Base-by-base conservation (phyloP, 2,888 invertebrate species). In the Yponomeuta evonymella region DNA sequence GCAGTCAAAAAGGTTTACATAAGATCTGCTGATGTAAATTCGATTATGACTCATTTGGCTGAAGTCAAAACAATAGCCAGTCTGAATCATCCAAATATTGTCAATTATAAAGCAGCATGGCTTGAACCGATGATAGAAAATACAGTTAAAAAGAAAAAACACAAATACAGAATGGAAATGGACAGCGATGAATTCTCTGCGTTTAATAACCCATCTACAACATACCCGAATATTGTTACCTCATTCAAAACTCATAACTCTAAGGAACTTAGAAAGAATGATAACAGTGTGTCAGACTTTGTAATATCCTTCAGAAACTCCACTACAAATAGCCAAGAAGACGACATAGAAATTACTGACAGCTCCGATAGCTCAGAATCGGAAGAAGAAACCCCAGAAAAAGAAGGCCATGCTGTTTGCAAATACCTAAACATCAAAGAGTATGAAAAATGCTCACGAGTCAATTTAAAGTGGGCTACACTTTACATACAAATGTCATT, bases 61-160 rank as follows among this genome's bases (percentile, higher is more conserved):
- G 97, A 97, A 93, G 97, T 96, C 0, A 96, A 96, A 86, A 96
- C 96, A 2, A 93, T 97, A 75, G 96, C 97, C 0, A 94, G 94
- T 78, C 87, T 97, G 43, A 95, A 96, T 79, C 97, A 97, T 87
- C 93, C 94, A 0, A 96, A 97, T 81, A 95, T 97, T 74, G 96
- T 97, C 6, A 94, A 96, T 33, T 97, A 97, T 79, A 96, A 97
- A 88, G 95, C 95, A 0, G 96, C 97, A 0, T 97, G 97, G 97
- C 85, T 97, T 48, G 97, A 97, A 83, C 93, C 94, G 0, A 88
- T 93, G 85, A 89, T 94, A 73, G 93, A 93, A 74, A 90, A 90
- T 0, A 89, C 82, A 29, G 77, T 87, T 1, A 73, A 71, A 33
- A 89, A 88, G 78, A 89, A 86, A 74, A 79, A 76, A 23, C 84